Conservation (phyloP, 2,888 invertebrate genomes). For the Villa cingulata region DNA sequence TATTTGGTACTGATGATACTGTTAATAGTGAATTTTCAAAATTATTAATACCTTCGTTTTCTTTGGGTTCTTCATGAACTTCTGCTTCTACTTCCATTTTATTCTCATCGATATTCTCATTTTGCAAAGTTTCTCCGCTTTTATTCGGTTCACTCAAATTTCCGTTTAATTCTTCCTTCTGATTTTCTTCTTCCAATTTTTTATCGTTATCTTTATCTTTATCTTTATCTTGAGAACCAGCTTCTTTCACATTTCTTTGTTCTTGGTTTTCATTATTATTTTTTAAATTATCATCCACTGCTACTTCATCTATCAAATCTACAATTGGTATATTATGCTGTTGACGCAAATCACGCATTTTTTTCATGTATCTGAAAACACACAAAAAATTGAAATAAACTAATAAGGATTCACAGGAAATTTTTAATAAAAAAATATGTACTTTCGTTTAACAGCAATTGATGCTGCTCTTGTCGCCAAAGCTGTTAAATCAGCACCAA, state of each 20-base stretch:
- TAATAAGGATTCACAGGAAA: neutral
- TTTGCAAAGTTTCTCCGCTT: neutral
- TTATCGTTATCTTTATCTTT: neutral
- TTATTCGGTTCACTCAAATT: neutral
- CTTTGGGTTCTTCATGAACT: neutral
- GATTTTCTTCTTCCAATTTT: neutral
- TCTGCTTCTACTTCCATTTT: neutral
- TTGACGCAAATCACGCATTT: conserved; percentile 26
- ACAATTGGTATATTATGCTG: conserved; percentile 30
- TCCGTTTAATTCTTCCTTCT: neutral
- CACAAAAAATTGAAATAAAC: neutral
- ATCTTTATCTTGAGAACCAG: too few species aligned
- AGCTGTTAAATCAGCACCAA: conserved; percentile 84
- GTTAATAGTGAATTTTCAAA: neutral
- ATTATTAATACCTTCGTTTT: neutral
- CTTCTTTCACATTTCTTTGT: neutral
- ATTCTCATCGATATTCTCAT: neutral
- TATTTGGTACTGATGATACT: neutral
- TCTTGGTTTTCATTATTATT: neutral
- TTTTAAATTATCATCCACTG: conserved; percentile 15
- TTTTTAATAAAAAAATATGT: neutral
- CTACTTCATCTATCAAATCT: conserved; percentile 28
- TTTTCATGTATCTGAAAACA: conserved; percentile 22
- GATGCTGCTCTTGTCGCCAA: conserved; percentile 79
- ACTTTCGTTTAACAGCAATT: conserved; percentile 60